Conservation (phyloP, 2,797 vertebrate genomes). For the Cyprinodon diabolis region DNA sequence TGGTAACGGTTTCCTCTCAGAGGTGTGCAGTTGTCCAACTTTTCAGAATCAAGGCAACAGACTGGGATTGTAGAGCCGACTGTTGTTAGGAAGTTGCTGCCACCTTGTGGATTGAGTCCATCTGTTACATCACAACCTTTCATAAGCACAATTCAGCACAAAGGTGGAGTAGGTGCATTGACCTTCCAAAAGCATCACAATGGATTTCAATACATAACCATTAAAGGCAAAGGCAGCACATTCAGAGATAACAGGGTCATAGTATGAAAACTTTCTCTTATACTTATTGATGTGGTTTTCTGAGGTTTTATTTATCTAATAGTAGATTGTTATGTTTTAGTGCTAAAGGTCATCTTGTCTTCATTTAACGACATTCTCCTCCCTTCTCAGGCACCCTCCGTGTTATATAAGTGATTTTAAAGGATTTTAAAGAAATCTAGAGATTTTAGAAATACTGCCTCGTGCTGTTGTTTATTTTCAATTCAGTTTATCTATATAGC, state of each 20-base stretch:
- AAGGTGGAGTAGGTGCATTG: background rate
- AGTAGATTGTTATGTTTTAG: background rate
- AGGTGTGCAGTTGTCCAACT: background rate
- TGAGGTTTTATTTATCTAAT: no score
- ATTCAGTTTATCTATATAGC: no score
- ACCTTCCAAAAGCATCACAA: background rate
- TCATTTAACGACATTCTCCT: background rate
- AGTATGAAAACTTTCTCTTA: background rate
- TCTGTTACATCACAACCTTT: slow-evolving; percentile 38
- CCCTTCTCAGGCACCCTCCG: background rate
- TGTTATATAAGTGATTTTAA: background rate
- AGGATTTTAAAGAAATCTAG: background rate
- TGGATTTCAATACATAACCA: background rate
- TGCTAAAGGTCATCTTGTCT: background rate
- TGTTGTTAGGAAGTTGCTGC: slow-evolving; percentile 41
- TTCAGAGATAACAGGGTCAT: background rate
- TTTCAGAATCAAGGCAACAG: background rate
- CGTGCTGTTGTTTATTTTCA: background rate
- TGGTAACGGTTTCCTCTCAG: slow-evolving; percentile 6
- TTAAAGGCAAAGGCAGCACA: background rate
- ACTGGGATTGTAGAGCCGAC: background rate
- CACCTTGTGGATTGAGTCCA: slow-evolving; percentile 51
- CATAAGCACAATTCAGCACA: slow-evolving; percentile 33
- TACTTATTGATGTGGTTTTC: background rate
- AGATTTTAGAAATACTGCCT: background rate